Base-by-base conservation (phyloP, 2,888 invertebrate species). In the Patella ulyssiponensis region DNA sequence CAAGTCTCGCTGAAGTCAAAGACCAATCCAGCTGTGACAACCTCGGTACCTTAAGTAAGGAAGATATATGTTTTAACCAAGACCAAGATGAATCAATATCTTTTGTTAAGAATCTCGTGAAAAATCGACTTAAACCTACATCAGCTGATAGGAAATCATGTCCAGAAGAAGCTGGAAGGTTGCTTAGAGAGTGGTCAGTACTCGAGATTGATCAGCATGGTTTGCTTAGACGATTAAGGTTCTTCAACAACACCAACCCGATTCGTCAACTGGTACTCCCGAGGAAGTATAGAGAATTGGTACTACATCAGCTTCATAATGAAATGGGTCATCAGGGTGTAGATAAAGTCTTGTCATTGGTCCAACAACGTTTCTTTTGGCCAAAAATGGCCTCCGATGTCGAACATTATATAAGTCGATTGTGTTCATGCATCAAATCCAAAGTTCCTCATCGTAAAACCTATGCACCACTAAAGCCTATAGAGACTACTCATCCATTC, bases 191-290 rank as follows among this genome's bases (percentile, higher is more conserved):
- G 27, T 79, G 76, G 79, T 44, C 52, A 53, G 70, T 53, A 70
- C 51, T 77, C 2, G n/a, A 27, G 27, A 27, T 54, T 53, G 73
- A 27, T 27, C 53, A 73, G 54, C 53, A 54, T 73, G 73, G 51
- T 20, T 33, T 77, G 54, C 52, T 54, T 17, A 33, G 20, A 74
- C 11, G 33, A 44, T 14, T 20, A n/a, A 71, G 74, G 7, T 51
- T 52, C 17, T 33, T 70, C 1, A 15, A 58, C 7, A 15, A 58
- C 7, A 52, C 12, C 11, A 44, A 17, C n/a, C 33, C 23, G 54
- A 27, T 9, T 15, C 44, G 53, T 4, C 79, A 79, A 52, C 51
- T 77, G n/a, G 77, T 81, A 3, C 75, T 81, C 2, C 81, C 77
- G 53, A 20, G 17, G 12, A 74, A 73, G 58, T 79, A 53, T 52